Evolutionary conservation across 2,797 vertebrate species (phyloP).

Genomic region (Muscicapa striata): DNA sequence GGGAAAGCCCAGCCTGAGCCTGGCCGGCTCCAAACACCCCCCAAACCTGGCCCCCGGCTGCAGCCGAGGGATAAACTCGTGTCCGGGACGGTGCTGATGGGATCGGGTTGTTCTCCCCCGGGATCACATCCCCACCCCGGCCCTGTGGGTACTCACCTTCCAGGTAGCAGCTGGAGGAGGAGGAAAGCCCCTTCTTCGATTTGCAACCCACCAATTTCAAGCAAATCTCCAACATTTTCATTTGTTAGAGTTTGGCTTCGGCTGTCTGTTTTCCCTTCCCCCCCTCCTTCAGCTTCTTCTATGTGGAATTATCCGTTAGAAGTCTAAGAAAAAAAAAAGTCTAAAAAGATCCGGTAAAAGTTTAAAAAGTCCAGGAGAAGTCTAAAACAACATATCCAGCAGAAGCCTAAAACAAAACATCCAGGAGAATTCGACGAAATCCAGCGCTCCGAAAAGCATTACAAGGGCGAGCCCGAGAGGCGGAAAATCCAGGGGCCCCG

Average conservation of each 20-base stretch:
- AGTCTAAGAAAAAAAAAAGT: neutral
- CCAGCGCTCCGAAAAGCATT: slow-evolving; percentile 13
- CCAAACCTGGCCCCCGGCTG: neutral
- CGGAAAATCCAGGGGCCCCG: slow-evolving; percentile 45
- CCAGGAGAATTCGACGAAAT: neutral
- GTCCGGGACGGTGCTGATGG: neutral
- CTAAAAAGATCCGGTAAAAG: neutral
- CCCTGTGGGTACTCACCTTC: slow-evolving; percentile 86
- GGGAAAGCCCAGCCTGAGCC: neutral
- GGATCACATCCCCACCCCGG: neutral
- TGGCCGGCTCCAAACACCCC: neutral
- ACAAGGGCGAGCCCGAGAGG: slow-evolving; percentile 18
- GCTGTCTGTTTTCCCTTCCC: slow-evolving; percentile 5
- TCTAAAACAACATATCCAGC: neutral
- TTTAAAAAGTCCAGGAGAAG: neutral
- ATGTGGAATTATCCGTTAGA: neutral
- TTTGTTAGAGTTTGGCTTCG: slow-evolving; percentile 76
- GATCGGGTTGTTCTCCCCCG: fast-evolving
- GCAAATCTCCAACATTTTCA: slow-evolving; percentile 99
- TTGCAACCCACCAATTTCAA: slow-evolving; percentile 99
- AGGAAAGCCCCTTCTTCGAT: slow-evolving; percentile 97
- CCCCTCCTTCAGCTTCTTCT: neutral
- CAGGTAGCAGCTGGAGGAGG: slow-evolving; percentile 97
- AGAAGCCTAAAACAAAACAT: neutral
- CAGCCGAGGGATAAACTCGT: neutral